Evolutionary conservation across 2,888 invertebrate genomes (phyloP).

Genomic region (Brachylomia viminalis): DNA sequence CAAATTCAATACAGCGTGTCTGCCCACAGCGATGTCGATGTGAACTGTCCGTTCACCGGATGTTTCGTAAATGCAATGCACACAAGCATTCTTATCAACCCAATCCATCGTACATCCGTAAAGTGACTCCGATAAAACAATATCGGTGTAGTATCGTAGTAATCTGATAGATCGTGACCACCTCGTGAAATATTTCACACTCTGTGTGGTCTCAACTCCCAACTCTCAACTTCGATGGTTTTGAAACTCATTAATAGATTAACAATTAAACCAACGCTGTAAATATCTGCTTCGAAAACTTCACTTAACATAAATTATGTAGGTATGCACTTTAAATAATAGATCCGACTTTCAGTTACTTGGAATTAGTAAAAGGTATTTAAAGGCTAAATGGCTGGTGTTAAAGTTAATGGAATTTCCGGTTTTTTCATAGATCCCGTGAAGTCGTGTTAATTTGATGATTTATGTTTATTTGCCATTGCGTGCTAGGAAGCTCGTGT

Average conservation of each 20-base stretch:
- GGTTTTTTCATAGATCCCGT: slow-evolving; percentile 36
- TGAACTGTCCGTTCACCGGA: slow-evolving; percentile 70
- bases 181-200: slow-evolving; percentile 73
- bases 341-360: slow-evolving; percentile 31
- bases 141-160: slow-evolving; percentile 69
- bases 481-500: slow-evolving; percentile 47
- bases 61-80: slow-evolving; percentile 67
- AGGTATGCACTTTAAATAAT: slow-evolving; percentile 52
- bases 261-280: slow-evolving; percentile 60
- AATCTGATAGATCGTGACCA: slow-evolving; percentile 71
- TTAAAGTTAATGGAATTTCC: slow-evolving; percentile 37
- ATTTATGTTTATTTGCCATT: slow-evolving; percentile 43
- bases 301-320: slow-evolving; percentile 60
- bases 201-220: slow-evolving; percentile 71
- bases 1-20: slow-evolving; percentile 65
- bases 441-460: slow-evolving; percentile 47
- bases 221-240: slow-evolving; percentile 51
- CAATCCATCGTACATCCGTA: slow-evolving; percentile 66
- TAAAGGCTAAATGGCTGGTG: slow-evolving; percentile 37
- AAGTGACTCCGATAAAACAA: slow-evolving; percentile 70
- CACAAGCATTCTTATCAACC: slow-evolving; percentile 64
- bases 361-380: slow-evolving; percentile 45
- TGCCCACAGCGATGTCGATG: slow-evolving; percentile 62
- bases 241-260: slow-evolving; percentile 65
- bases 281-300: slow-evolving; percentile 57